phyloP scores from a whole-genome alignment of 2,888 invertebrate species.

The Smittia aterrima region DNA sequence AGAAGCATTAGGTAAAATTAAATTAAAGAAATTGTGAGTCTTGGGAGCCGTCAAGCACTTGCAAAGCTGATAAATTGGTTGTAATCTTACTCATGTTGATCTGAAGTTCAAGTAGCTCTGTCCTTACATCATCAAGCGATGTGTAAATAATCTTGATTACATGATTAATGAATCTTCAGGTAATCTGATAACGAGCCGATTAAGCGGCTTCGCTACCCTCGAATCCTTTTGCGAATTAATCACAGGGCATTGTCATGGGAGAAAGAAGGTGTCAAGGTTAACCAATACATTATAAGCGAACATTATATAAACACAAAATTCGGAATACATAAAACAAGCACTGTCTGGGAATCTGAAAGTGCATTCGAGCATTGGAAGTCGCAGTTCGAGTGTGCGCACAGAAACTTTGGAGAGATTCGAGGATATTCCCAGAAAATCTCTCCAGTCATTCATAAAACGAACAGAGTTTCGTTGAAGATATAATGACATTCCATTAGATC shows the following conservation, averaged over 20 bases:
- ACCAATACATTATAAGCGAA: constrained; percentile 12
- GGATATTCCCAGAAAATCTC: not conserved
- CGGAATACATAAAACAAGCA: constrained; percentile 28
- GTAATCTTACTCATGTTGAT: not conserved
- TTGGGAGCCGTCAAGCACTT: not conserved
- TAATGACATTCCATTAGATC: constrained; percentile 32
- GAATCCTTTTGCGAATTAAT: constrained; percentile 17
- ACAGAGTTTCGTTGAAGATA: not conserved
- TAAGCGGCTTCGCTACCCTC: not conserved
- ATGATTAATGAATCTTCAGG: too few relatives aligned
- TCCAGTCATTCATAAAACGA: constrained; percentile 36
- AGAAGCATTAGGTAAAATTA: not conserved
- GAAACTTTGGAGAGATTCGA: not conserved
- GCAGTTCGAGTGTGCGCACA: not conserved
- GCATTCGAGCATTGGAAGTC: constrained; percentile 22
- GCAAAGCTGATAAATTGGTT: not conserved
- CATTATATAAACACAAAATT: not conserved
- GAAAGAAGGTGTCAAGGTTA: constrained; percentile 39
- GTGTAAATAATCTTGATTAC: too few relatives aligned
- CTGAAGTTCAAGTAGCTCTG: too few relatives aligned
- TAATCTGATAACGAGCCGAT: too few relatives aligned
- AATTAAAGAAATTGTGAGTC: not conserved
- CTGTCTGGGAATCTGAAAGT: constrained; percentile 35
- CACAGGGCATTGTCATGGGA: constrained; percentile 36
- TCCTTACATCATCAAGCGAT: too few relatives aligned